Percentiles rank a stretch among this genome's conserved stretches.
These are phyloP conservation scores for Gavia stellata DNA, from an alignment of 2,113 vertebrate species.

Conservation along the genomic window DNA sequence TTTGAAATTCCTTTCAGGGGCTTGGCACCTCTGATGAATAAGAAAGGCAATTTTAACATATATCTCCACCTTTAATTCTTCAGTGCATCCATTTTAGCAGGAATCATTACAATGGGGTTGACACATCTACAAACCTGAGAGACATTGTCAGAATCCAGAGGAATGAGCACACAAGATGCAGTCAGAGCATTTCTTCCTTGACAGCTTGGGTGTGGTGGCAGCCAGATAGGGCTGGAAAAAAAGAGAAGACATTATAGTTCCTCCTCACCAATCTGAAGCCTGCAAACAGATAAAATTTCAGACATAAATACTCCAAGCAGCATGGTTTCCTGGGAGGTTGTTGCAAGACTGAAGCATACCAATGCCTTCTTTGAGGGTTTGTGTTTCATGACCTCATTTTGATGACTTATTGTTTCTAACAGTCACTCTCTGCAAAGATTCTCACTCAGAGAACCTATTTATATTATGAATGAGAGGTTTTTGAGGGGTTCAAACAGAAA, in stretches of 20 bases:
- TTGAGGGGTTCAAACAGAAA: not conserved
- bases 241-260: not conserved
- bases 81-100: not conserved
- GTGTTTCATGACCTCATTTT: not conserved
- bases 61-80: not conserved
- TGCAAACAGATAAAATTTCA: constrained; percentile 14
- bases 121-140: not conserved
- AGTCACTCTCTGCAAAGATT: not conserved
- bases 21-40: not conserved
- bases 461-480: not conserved
- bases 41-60: not conserved
- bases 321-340: not conserved
- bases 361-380: not conserved
- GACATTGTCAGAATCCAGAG: not conserved
- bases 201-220: not conserved
- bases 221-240: not conserved
- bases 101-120: constrained; percentile 3
- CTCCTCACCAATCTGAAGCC: constrained; percentile 11
- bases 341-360: not conserved
- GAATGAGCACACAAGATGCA: not conserved
- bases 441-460: not conserved
- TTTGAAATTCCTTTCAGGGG: not conserved
- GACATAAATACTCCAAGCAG: not conserved
- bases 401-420: not conserved
- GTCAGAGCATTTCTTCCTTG: constrained; percentile 26